Conservation (phyloP, 1,140 invertebrate species). For the Belonocnema kinseyi region DNA sequence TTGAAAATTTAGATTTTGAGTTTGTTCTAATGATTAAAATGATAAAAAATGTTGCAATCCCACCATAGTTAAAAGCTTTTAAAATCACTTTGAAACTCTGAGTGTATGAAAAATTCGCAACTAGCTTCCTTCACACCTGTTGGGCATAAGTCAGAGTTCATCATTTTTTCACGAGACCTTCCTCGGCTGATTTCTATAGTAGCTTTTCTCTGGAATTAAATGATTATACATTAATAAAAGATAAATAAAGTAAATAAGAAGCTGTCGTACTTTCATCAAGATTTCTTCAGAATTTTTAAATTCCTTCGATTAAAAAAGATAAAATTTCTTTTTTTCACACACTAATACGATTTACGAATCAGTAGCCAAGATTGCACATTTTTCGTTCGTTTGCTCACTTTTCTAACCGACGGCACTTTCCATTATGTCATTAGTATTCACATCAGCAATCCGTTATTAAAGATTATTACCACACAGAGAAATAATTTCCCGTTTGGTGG, state of each 20-base stretch:
- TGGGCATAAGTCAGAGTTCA: conserved; percentile 5
- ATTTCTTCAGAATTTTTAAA: background rate
- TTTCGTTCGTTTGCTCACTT: conserved; percentile 28
- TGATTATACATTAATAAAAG: background rate
- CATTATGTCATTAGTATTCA: conserved; percentile 6
- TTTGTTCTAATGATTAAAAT: too few species aligned
- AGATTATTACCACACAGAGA: conserved; percentile 19
- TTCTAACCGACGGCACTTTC: conserved; percentile 21
- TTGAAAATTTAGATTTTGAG: too few species aligned
- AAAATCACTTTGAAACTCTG: conserved; percentile 1
- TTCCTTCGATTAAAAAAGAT: background rate
- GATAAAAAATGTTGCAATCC: too few species aligned
- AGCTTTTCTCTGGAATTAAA: background rate
- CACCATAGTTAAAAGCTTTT: too few species aligned
- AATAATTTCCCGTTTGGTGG: conserved; percentile 7
- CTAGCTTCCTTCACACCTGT: conserved; percentile 22
- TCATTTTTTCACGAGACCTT: background rate
- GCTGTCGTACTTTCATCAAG: background rate
- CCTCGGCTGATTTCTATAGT: background rate
- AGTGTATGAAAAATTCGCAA: conserved; percentile 13
- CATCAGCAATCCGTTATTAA: conserved; percentile 17
- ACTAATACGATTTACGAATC: background rate
- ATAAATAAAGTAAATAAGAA: background rate
- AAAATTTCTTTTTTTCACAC: conserved; percentile 2
- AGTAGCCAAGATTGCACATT: conserved; percentile 16